These are phyloP conservation scores for Macrosoma leucophasiata DNA, from an alignment of 2,888 invertebrate species.

Conservation along the genomic window DNA sequence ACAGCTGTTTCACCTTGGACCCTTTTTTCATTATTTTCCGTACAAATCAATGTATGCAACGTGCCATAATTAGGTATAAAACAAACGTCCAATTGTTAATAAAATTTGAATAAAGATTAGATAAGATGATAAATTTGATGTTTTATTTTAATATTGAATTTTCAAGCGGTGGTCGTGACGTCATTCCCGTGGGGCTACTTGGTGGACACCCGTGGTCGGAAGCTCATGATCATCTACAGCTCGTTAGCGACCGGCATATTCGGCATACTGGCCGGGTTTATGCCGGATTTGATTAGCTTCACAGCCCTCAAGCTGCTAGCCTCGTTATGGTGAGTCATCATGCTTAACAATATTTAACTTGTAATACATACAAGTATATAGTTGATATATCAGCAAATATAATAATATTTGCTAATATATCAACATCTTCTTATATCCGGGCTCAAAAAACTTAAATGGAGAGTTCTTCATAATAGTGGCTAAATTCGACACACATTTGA, in stretches of 20 bases:
- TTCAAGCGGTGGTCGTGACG: slow-evolving; percentile 79
- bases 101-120: neutral
- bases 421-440: too few relatives aligned
- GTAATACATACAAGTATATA: too few relatives aligned
- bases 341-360: too few relatives aligned
- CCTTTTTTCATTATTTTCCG: too few relatives aligned
- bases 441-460: too few relatives aligned
- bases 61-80: neutral
- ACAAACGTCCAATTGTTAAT: too few relatives aligned
- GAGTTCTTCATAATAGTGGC: too few relatives aligned
- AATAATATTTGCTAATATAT: neutral
- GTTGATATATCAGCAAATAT: neutral
- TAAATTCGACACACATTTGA: too few relatives aligned
- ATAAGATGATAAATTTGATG: neutral
- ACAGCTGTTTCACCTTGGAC: too few relatives aligned
- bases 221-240: slow-evolving; percentile 63
- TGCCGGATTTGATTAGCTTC: slow-evolving; percentile 77
- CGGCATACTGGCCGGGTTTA: slow-evolving; percentile 74
- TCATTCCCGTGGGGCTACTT: slow-evolving; percentile 88
- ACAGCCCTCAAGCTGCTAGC: slow-evolving; percentile 78
- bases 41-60: too few relatives aligned
- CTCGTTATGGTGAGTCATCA: slow-evolving; percentile 47
- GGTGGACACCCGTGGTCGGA: slow-evolving; percentile 84
- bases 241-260: slow-evolving; percentile 51
- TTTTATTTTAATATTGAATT: neutral